A percentile compares a stretch with the other conserved stretches of the same genome.
Conservation (phyloP, 2,888 invertebrate species). For the Stenolophus ochropezus region DNA sequence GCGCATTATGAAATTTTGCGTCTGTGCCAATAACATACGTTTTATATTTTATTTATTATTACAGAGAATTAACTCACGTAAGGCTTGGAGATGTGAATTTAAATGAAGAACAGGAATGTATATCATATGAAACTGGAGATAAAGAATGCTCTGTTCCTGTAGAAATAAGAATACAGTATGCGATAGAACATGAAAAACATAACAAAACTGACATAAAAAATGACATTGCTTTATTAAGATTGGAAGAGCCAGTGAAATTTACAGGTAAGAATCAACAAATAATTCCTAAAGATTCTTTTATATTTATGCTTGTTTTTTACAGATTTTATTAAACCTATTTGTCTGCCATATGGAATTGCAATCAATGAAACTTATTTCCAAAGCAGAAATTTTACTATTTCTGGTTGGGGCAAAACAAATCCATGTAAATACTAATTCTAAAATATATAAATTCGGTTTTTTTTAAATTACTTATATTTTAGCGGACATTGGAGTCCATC, state of each 20-base stretch:
- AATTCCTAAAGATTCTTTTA: too few relatives aligned
- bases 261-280: conserved; percentile 6
- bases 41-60: not conserved
- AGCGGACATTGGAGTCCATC: conserved; percentile 67
- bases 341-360: conserved; percentile 65
- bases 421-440: not conserved
- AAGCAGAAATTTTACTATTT: conserved; percentile 76
- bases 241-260: conserved; percentile 60
- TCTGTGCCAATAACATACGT: too few relatives aligned
- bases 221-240: conserved; percentile 71
- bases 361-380: conserved; percentile 26
- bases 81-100: conserved; percentile 77
- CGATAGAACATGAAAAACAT: conserved; percentile 68
- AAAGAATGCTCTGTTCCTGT: conserved; percentile 67
- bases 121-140: conserved; percentile 56
- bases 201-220: conserved; percentile 67
- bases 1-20: too few relatives aligned
- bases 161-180: conserved; percentile 67
- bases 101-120: conserved; percentile 73
- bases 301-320: conserved; percentile 61
- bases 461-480: conserved; percentile 61
- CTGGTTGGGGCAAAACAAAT: conserved; percentile 81
- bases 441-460: not conserved
- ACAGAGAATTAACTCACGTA: not conserved
- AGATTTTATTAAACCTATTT: conserved; percentile 69